Evolutionary conservation across 1,140 invertebrate genomes (phyloP).

Genomic region (Achroia grisella): DNA sequence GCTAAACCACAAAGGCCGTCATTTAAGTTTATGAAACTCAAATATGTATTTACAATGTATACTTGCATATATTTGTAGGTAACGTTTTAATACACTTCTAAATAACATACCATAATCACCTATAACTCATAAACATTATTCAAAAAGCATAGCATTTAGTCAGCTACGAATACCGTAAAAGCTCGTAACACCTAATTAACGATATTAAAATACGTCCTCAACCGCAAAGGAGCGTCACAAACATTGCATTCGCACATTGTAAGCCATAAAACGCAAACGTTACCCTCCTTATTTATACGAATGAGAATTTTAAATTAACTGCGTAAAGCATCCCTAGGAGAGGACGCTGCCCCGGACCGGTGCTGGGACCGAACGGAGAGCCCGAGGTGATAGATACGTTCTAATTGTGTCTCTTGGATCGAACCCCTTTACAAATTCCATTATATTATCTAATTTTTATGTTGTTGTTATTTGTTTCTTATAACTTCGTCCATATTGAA

Average conservation of each 20-base stretch:
- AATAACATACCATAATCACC: too few relatives aligned
- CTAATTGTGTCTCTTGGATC: slow-evolving; percentile 22
- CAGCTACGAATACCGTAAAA: slow-evolving; percentile 14
- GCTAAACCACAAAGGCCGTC: too few relatives aligned
- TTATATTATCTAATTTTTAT: too few relatives aligned
- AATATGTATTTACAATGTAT: too few relatives aligned
- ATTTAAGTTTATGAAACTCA: too few relatives aligned
- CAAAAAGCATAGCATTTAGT: slow-evolving; percentile 9
- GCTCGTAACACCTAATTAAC: slow-evolving; percentile 66
- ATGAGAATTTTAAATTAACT: slow-evolving; percentile 72
- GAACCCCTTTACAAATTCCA: background rate
- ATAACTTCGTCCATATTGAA: too few relatives aligned
- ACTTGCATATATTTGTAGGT: too few relatives aligned
- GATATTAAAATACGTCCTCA: slow-evolving; percentile 64
- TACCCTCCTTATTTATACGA: slow-evolving; percentile 68
- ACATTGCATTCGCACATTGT: slow-evolving; percentile 65
- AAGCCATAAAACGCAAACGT: slow-evolving; percentile 68
- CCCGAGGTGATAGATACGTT: slow-evolving; percentile 17
- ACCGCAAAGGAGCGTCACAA: slow-evolving; percentile 56
- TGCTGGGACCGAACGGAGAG: background rate
- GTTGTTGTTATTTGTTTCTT: too few relatives aligned
- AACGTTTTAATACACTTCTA: too few relatives aligned
- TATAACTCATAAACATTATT: slow-evolving; percentile 13
- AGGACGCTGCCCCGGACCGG: slow-evolving; percentile 15
- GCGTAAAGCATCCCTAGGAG: slow-evolving; percentile 53